These are phyloP conservation scores for Sebastes kiyomatsui DNA, from an alignment of 2,797 vertebrate species.

Conservation along the genomic window DNA sequence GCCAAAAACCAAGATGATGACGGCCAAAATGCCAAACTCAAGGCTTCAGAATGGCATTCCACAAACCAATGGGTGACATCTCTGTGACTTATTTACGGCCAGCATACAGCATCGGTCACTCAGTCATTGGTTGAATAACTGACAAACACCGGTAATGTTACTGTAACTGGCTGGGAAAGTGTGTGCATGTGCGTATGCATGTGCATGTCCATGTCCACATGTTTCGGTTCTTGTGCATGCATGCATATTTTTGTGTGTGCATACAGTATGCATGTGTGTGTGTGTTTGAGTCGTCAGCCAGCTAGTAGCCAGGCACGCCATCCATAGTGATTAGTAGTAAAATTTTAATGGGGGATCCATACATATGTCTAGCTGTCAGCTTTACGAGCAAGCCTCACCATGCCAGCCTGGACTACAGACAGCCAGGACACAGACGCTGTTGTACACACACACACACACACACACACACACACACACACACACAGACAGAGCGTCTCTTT, in stretches of 20 bases:
- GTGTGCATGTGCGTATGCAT: not conserved
- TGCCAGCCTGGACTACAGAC: slow-evolving; percentile 72
- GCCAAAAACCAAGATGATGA: too few species aligned
- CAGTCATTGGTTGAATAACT: not conserved
- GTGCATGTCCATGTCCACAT: not conserved
- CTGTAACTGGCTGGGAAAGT: not conserved
- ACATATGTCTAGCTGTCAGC: slow-evolving; percentile 96
- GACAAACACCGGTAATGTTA: not conserved
- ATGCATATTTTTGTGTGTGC: slow-evolving; percentile 34
- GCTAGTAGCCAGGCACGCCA: slow-evolving; percentile 58
- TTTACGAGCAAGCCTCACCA: slow-evolving; percentile 87
- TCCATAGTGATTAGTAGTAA: slow-evolving; percentile 97
- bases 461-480: slow-evolving; percentile 37
- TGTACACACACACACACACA: slow-evolving; percentile 36
- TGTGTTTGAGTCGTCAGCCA: slow-evolving; percentile 42
- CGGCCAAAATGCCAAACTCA: too few species aligned
- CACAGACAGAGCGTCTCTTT: slow-evolving; percentile 62
- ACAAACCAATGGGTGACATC: too few species aligned
- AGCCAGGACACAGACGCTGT: slow-evolving; percentile 45
- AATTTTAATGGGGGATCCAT: slow-evolving; percentile 96
- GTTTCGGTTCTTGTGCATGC: not conserved
- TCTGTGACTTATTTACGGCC: too few species aligned
- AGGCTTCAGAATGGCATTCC: too few species aligned
- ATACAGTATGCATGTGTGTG: slow-evolving; percentile 20
- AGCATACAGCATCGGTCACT: too few species aligned